Evolutionary conservation across 2,888 invertebrate genomes (phyloP), one percentile per base, ranked within the genome.

Genomic region (Drosophila suboccidentalis): DNA sequence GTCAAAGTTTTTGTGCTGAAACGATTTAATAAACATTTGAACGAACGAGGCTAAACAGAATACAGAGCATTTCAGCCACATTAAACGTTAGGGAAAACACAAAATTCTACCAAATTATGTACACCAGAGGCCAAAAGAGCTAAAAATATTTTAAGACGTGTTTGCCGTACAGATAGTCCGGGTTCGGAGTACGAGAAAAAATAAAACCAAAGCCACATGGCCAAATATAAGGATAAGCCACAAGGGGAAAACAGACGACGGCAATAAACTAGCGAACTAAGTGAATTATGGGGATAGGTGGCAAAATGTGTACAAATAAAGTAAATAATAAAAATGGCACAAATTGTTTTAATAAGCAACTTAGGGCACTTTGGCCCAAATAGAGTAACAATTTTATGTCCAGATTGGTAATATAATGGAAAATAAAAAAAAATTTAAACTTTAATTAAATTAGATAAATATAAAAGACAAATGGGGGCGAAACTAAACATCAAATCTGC

Each of bases 321-420:
- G 62, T 49, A 57, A 19, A 55, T 57, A 54, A 54, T 54, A 44
- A 44, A 44, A 57, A 22, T 8, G 70, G 50, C 67, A 58, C 70
- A 80, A 87, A 87, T 81, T 78, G 83, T 73, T 74, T 62, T 66
- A 75, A 67, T 60, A 70, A 58, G 65, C 58, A 68, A 50, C 49
- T 38, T 5, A 5, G n/a, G 4, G 11, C 10, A 29, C 26, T 32
- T 32, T 11, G 32, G 13, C 1, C 53, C 36, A 29, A 71, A 51
- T 26, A 55, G 51, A 26, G 67, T 55, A 63, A 49, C 32, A 26
- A 49, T 59, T 62, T 55, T 47, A 39, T 53, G 41, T 59, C 38
- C 58, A 50, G 11, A 22, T 17, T 49, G 26, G 9, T 15, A 2
- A 17, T 41, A 19, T 3, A 26, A 29, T 10, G 22, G 22, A 49